Base-by-base conservation (phyloP, 2,797 vertebrate genomes). In the Xenentodon cancila region DNA sequence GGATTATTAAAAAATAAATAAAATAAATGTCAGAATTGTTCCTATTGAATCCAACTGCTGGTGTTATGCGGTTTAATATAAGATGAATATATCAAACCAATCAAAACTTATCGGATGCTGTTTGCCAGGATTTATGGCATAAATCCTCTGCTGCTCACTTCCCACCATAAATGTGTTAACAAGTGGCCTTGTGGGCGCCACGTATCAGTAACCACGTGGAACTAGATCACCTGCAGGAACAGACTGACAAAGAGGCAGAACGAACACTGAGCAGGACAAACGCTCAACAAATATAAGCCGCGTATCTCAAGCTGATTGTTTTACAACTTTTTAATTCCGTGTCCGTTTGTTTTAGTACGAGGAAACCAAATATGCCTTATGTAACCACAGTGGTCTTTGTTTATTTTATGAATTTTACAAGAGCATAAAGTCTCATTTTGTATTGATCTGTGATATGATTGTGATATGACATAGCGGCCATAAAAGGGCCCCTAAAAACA, bases 321-420 rank as follows among this genome's bases (percentile, higher is more conserved):
- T 95, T 94, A 94, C 92, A 84, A 81, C 87, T 64, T 81, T 74
- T 75, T 87, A 87, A 92, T 88, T 86, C 77, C 71, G 80, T 51
- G 64, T 53, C 71, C 86, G 91, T 91, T 91, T 81, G 87, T 67
- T 82, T 88, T 82, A 80, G 80, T 74, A 58, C 57, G 18, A 75
- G 49, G n/a, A 68, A 80, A 78, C 80, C 87, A 82, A 77, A 79
- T 73, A 80, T 20, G 58, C 53, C 77, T 57, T 75, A 86, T 80
- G 79, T 88, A 79, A 79, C 54, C 53, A 85, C 63, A 80, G 75
- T 53, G 0, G 81, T 67, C 40, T 18, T 4, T 82, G 71, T 76
- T 89, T 12, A 4, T 78, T 79, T 72, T 15, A 49, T 47, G 0
- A 32, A 60, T 68, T 79, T 70, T 67, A 63, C 46, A 64, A 75